Conservation (phyloP, 2,888 invertebrate genomes). For the Proisotoma minuta region DNA sequence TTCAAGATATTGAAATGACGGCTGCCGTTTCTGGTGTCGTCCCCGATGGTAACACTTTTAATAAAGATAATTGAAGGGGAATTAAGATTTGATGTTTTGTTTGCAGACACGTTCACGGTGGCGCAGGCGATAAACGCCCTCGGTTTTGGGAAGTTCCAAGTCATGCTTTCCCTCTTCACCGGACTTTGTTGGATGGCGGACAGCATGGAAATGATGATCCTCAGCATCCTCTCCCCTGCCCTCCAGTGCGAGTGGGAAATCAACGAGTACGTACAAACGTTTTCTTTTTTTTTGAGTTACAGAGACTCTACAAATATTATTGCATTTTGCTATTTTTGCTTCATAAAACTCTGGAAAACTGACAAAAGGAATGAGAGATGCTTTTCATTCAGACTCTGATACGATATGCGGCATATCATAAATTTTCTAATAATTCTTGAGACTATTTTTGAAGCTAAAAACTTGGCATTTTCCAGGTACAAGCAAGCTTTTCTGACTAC, state of each 20-base stretch:
- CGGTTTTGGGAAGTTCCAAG: constrained; percentile 86
- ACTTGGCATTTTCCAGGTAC: no score
- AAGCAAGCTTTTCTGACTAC: no score
- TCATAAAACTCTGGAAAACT: background rate
- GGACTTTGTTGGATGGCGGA: constrained; percentile 95
- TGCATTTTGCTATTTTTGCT: background rate
- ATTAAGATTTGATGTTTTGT: constrained; percentile 2
- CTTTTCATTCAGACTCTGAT: background rate
- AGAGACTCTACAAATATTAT: background rate
- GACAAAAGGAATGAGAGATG: background rate
- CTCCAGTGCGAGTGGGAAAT: constrained; percentile 93
- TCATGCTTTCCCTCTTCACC: constrained; percentile 75
- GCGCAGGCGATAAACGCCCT: constrained; percentile 80
- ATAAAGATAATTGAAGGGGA: background rate
- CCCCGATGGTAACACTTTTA: constrained; percentile 63
- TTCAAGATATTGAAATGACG: constrained; percentile 64
- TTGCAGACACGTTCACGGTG: constrained; percentile 74
- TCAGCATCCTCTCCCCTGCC: constrained; percentile 88
- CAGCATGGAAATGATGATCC: constrained; percentile 97
- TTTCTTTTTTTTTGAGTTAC: constrained; percentile 73
- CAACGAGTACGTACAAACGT: constrained; percentile 78
- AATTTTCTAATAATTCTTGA: constrained; percentile 3
- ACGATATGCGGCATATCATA: no score
- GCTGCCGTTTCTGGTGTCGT: constrained; percentile 65
- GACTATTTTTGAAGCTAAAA: constrained; percentile 50